Evolutionary conservation across 2,888 invertebrate genomes (phyloP).

Genomic region (Rhamnusium bicolor): DNA sequence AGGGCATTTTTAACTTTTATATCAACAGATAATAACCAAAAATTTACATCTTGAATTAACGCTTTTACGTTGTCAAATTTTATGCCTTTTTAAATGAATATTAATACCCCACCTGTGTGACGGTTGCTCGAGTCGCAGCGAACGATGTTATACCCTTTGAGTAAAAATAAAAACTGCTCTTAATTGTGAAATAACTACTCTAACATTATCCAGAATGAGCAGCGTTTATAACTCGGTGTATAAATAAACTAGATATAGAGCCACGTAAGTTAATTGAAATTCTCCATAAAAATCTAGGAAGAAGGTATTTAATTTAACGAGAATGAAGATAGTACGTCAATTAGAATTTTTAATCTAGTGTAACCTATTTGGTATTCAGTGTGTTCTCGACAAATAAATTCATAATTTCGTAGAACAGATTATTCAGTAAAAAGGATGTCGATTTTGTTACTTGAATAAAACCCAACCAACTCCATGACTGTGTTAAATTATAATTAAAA

Average conservation of each 20-base stretch:
- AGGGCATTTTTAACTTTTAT: too few species aligned
- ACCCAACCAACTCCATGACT: neutral
- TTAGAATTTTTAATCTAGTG: slow-evolving; percentile 12
- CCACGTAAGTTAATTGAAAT: slow-evolving; percentile 11
- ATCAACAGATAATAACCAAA: too few species aligned
- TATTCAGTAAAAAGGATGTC: slow-evolving; percentile 17
- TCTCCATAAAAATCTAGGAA: neutral
- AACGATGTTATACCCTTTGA: too few species aligned
- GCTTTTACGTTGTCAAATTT: too few species aligned
- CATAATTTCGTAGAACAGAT: slow-evolving; percentile 17
- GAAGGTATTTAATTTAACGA: neutral
- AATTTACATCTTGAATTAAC: too few species aligned
- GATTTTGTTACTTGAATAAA: slow-evolving; percentile 16
- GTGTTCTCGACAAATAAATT: slow-evolving; percentile 6
- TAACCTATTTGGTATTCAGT: slow-evolving; percentile 12
- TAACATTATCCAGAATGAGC: neutral
- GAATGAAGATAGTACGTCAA: neutral
- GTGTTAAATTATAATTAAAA: slow-evolving; percentile 27
- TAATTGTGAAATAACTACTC: neutral
- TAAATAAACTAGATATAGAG: neutral
- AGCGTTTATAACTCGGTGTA: too few species aligned
- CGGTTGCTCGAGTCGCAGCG: too few species aligned
- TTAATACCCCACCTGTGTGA: too few species aligned
- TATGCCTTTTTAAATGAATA: too few species aligned
- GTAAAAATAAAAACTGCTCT: too few species aligned